phyloP scores from a whole-genome alignment of 2,113 vertebrate genomes.

The Vidua macroura region DNA sequence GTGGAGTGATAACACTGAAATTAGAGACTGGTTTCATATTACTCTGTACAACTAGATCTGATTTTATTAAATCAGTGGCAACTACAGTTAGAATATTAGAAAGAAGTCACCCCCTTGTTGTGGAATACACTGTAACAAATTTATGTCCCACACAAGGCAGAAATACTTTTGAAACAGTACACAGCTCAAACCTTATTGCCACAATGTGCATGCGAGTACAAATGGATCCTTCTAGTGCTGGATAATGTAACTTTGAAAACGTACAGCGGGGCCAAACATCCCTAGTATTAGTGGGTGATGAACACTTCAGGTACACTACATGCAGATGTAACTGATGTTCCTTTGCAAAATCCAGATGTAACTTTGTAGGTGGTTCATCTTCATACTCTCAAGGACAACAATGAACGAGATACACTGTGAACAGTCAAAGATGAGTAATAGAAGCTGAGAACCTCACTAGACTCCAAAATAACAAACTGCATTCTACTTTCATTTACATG shows the following conservation, averaged over 20 bases:
- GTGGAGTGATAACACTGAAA: not conserved
- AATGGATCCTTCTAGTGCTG: not conserved
- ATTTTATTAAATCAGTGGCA: not conserved
- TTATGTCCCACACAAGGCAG: accelerated
- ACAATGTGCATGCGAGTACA: accelerated
- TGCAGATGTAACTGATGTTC: not conserved
- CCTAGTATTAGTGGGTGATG: not conserved
- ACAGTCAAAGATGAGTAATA: not conserved
- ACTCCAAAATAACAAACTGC: not conserved
- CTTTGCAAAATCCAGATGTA: not conserved
- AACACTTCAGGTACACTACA: not conserved
- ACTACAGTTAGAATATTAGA: not conserved
- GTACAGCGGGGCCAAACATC: not conserved
- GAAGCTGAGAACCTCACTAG: not conserved
- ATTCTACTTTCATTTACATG: not conserved
- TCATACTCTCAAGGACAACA: accelerated
- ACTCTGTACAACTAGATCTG: not conserved
- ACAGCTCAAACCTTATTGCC: not conserved
- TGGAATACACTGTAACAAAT: not conserved
- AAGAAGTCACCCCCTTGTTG: not conserved
- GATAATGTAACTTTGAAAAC: not conserved
- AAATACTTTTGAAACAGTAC: not conserved
- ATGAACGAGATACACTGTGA: not conserved
- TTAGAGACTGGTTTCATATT: not conserved
- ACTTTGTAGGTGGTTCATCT: not conserved